Conservation (phyloP, 2,888 invertebrate genomes). For the Nomada fucata region DNA sequence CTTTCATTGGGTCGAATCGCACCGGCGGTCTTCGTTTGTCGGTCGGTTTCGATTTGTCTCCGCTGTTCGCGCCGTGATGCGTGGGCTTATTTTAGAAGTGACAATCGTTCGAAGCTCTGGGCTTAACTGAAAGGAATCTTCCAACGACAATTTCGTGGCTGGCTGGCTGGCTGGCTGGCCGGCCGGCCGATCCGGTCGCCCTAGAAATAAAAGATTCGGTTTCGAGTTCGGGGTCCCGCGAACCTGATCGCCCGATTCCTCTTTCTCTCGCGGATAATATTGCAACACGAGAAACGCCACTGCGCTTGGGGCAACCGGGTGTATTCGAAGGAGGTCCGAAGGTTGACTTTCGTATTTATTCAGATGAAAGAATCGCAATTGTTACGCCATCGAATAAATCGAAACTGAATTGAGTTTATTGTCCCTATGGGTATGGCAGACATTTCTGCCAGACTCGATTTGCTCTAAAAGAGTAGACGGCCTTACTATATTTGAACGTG, state of each 20-base stretch:
- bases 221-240: conserved; percentile 13
- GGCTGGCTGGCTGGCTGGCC: neutral
- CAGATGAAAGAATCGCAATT: neutral
- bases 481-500: too few relatives aligned
- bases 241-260: conserved; percentile 10
- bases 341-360: conserved; percentile 21
- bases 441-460: too few relatives aligned
- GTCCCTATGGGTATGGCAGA: neutral
- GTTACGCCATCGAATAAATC: neutral
- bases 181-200: conserved; percentile 9
- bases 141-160: neutral
- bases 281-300: conserved; percentile 16
- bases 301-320: neutral
- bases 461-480: too few relatives aligned
- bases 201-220: conserved; percentile 31
- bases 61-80: neutral
- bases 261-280: neutral
- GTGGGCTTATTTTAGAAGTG: conserved; percentile 21
- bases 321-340: neutral
- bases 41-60: neutral
- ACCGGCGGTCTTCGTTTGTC: neutral
- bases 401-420: neutral
- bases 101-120: neutral
- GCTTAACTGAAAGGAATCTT: conserved; percentile 1
- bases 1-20: conserved; percentile 28